Evolutionary conservation across 2,888 invertebrate species (phyloP).

Genomic region (Liodrosophila aerea): DNA sequence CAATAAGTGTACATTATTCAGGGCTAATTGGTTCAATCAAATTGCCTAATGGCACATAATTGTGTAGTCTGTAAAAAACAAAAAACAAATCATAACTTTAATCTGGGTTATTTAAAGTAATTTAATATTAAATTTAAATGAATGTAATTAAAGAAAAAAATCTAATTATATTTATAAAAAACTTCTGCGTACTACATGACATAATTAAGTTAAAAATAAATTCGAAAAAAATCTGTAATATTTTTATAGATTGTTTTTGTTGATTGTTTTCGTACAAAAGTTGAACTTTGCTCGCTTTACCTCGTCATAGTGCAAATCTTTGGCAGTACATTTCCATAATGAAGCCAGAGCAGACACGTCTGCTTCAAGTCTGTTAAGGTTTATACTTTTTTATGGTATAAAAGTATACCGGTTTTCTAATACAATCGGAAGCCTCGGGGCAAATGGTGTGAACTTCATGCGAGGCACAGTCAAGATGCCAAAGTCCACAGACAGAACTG

Average conservation of each 20-base stretch:
- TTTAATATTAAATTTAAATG: conserved; percentile 2
- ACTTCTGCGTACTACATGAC: not conserved
- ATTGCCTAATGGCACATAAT: conserved; percentile 37
- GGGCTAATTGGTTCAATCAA: conserved; percentile 34
- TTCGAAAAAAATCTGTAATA: too few species aligned
- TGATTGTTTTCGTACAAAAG: too few species aligned
- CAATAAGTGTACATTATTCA: conserved; percentile 22
- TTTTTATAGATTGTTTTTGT: too few species aligned
- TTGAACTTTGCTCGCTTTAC: too few species aligned
- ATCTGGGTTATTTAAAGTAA: not conserved
- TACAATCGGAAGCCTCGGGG: conserved; percentile 14
- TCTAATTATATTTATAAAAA: too few species aligned
- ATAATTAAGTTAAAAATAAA: too few species aligned
- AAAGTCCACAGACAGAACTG: conserved; percentile 30
- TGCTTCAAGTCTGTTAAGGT: not conserved
- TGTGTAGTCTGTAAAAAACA: not conserved
- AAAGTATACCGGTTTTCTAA: conserved; percentile 37
- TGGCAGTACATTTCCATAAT: conserved; percentile 38
- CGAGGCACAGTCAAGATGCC: conserved; percentile 10
- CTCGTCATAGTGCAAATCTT: not conserved
- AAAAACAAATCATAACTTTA: conserved; percentile 1
- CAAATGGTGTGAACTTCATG: conserved; percentile 21
- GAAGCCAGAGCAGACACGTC: not conserved
- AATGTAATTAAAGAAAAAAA: not conserved
- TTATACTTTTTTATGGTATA: conserved; percentile 1